Conservation (phyloP, 1,140 invertebrate genomes). For the Doryteuthis pealeii region DNA sequence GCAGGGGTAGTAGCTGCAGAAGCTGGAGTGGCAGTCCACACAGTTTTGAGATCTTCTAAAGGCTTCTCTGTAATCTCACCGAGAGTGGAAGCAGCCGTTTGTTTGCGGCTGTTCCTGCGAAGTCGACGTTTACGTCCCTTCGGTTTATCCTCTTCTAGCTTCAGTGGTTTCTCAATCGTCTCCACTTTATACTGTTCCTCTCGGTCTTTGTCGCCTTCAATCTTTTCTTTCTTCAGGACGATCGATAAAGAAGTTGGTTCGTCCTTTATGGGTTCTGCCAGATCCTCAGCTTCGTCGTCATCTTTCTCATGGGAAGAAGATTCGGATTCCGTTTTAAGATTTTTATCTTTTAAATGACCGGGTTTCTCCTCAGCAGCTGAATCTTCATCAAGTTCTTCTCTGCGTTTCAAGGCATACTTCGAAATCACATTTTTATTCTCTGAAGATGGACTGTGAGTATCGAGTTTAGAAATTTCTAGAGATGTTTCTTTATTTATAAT, state of each 20-base stretch:
- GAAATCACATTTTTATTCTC: background rate
- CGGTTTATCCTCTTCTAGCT: background rate
- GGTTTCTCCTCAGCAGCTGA: background rate
- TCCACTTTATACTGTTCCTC: constrained; percentile 2
- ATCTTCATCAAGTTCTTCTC: background rate
- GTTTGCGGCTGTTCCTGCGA: background rate
- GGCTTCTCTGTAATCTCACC: background rate
- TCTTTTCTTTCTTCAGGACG: background rate
- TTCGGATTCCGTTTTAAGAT: background rate
- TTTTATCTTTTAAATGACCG: background rate
- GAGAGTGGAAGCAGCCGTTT: background rate
- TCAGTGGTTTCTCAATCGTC: background rate
- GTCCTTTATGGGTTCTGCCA: background rate
- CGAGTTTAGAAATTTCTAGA: background rate
- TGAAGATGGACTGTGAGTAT: background rate
- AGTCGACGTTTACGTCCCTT: background rate
- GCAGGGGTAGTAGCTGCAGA: background rate
- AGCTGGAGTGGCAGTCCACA: background rate
- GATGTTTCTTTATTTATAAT: background rate
- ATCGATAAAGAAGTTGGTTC: background rate
- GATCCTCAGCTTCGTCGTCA: background rate
- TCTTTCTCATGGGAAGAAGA: background rate
- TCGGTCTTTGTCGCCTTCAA: background rate
- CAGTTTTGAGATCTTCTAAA: background rate
- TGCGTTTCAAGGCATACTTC: background rate